phyloP scores from a whole-genome alignment of 2,113 vertebrate species.

The Ochotona curzoniae region DNA sequence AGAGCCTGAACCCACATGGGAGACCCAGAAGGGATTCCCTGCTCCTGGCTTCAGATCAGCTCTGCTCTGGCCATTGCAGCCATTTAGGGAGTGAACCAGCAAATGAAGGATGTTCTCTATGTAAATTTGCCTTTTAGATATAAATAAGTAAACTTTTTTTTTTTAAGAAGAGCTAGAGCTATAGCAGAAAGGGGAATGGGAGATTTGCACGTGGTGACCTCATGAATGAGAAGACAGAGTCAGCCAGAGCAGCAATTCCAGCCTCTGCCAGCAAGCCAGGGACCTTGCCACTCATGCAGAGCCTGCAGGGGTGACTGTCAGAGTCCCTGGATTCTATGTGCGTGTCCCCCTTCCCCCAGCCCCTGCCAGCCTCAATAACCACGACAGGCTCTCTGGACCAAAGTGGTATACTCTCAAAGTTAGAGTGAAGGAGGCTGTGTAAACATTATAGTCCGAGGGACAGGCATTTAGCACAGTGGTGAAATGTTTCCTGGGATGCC shows the following conservation, averaged over 20 bases:
- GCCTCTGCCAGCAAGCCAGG: not conserved
- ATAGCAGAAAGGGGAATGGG: not conserved
- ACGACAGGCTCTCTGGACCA: not conserved
- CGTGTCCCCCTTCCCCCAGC: too few relatives aligned
- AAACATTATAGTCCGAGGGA: not conserved
- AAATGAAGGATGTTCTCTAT: too few relatives aligned
- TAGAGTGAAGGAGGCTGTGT: not conserved
- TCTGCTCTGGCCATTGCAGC: too few relatives aligned
- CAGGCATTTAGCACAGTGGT: too few relatives aligned
- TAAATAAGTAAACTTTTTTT: too few relatives aligned
- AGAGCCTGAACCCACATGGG: too few relatives aligned
- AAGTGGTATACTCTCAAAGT: not conserved
- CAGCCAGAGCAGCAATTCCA: not conserved
- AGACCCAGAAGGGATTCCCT: too few relatives aligned
- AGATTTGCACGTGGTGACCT: not conserved
- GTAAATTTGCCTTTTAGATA: too few relatives aligned
- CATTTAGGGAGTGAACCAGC: too few relatives aligned
- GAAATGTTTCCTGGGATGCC: too few relatives aligned
- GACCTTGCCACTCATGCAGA: not conserved
- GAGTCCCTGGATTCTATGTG: not conserved
- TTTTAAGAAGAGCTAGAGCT: too few relatives aligned
- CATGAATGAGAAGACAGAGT: not conserved
- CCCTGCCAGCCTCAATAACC: not conserved
- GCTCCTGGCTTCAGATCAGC: too few relatives aligned
- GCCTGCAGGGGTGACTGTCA: not conserved